These are phyloP conservation scores for Agriopis leucophaearia DNA, from an alignment of 2,888 invertebrate genomes.

Conservation along the genomic window DNA sequence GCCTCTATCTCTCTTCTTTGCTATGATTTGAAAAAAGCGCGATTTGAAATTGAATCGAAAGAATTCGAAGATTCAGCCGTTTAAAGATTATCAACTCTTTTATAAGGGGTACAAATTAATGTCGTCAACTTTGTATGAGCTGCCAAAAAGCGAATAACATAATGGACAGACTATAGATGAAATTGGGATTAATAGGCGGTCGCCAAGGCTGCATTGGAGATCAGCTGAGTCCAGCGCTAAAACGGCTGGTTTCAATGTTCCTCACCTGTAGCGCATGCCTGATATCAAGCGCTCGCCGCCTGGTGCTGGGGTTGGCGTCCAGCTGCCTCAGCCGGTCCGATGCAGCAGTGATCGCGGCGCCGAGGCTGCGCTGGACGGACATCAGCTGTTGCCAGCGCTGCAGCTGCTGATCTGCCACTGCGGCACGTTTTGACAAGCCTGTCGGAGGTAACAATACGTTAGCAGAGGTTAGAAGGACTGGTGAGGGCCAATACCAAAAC, in stretches of 20 bases:
- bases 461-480: neutral
- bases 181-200: too few species aligned
- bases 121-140: too few species aligned
- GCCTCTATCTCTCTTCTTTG: too few species aligned
- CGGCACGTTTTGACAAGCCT: conserved; percentile 87
- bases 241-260: neutral
- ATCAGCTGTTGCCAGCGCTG: conserved; percentile 92
- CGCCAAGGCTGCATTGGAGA: neutral
- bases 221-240: neutral
- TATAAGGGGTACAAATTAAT: too few species aligned
- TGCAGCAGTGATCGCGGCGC: conserved; percentile 89
- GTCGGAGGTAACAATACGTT: conserved; percentile 1
- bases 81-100: too few species aligned
- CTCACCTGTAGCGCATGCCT: conserved; percentile 90
- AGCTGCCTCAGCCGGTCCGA: conserved; percentile 92
- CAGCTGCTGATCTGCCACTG: conserved; percentile 86
- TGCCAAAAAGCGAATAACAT: too few species aligned
- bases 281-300: conserved; percentile 90
- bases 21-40: too few species aligned
- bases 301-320: conserved; percentile 91
- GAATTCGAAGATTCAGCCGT: too few species aligned
- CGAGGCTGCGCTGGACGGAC: conserved; percentile 89
- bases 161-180: too few species aligned
- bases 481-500: too few species aligned
- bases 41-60: too few species aligned